Evolutionary conservation across 2,113 vertebrate genomes (phyloP).

Genomic region (Kryptolebias marmoratus): DNA sequence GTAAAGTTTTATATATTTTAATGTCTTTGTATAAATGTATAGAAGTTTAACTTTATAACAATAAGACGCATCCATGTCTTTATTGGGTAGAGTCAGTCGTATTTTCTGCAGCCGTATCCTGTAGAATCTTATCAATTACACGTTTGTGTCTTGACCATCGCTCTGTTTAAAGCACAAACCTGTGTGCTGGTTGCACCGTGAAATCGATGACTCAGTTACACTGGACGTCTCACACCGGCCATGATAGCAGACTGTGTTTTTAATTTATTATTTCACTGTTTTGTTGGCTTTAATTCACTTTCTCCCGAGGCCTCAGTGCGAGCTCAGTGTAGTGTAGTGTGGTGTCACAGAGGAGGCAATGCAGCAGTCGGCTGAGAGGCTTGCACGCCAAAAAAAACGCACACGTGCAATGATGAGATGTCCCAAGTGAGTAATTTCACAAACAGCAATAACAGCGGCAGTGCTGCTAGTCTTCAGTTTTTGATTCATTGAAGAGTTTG

Average conservation of each 20-base stretch:
- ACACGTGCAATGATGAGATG: constrained; percentile 52
- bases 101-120: neutral
- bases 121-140: no score
- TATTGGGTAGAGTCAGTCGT: neutral
- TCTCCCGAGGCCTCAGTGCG: constrained; percentile 47
- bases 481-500: neutral
- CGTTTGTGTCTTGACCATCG: no score
- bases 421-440: constrained; percentile 66
- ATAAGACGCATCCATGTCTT: constrained; percentile 6
- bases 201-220: constrained; percentile 32
- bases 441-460: constrained; percentile 62
- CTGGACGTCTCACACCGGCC: constrained; percentile 20
- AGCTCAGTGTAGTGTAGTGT: constrained; percentile 23
- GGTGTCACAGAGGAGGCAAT: constrained; percentile 43
- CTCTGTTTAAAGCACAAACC: neutral
- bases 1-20: constrained; percentile 42
- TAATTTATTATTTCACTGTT: neutral
- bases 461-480: constrained; percentile 44
- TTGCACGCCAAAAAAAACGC: neutral
- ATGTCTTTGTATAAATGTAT: constrained; percentile 33
- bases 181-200: constrained; percentile 2
- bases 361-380: constrained; percentile 36
- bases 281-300: constrained; percentile 39
- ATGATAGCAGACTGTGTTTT: constrained; percentile 15
- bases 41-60: constrained; percentile 12